Evolutionary conservation across 2,888 invertebrate species (phyloP).

Genomic region (Sarcophaga subvicina): DNA sequence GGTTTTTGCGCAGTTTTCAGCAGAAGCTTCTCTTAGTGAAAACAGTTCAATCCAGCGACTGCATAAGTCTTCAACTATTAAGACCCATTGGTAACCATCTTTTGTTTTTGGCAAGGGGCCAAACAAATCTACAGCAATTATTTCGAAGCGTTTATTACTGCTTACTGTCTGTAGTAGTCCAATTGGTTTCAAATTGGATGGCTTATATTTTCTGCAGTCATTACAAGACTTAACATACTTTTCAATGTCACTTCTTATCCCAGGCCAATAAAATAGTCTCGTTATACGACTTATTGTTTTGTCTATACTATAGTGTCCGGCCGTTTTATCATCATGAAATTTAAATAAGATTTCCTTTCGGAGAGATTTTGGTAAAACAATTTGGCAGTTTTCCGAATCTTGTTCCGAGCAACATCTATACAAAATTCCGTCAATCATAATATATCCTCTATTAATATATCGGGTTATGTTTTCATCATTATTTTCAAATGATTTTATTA

Average conservation of each 20-base stretch:
- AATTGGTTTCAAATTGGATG: too few relatives aligned
- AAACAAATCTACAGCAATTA: too few relatives aligned
- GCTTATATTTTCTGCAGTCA: constrained; percentile 3
- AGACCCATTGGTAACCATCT: constrained; percentile 47
- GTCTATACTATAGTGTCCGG: neutral
- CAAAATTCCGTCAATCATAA: constrained; percentile 30
- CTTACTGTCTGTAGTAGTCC: too few relatives aligned
- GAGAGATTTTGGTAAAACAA: constrained; percentile 43
- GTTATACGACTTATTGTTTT: too few relatives aligned
- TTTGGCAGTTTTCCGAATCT: constrained; percentile 39
- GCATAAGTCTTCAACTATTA: constrained; percentile 38
- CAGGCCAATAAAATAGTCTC: too few relatives aligned
- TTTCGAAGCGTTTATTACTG: too few relatives aligned
- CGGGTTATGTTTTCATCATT: too few relatives aligned
- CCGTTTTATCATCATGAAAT: constrained; percentile 29
- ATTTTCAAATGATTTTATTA: constrained; percentile 22
- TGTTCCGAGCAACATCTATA: constrained; percentile 49
- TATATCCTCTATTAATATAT: too few relatives aligned
- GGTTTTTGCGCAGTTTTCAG: constrained; percentile 48
- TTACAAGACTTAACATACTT: neutral
- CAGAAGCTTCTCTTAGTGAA: constrained; percentile 41
- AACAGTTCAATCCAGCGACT: constrained; percentile 60
- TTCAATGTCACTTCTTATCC: too few relatives aligned
- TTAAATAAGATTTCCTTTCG: constrained; percentile 20
- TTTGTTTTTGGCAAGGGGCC: too few relatives aligned